Base-by-base conservation (phyloP, 2,888 invertebrate genomes). In the Drosophila picticornis region DNA sequence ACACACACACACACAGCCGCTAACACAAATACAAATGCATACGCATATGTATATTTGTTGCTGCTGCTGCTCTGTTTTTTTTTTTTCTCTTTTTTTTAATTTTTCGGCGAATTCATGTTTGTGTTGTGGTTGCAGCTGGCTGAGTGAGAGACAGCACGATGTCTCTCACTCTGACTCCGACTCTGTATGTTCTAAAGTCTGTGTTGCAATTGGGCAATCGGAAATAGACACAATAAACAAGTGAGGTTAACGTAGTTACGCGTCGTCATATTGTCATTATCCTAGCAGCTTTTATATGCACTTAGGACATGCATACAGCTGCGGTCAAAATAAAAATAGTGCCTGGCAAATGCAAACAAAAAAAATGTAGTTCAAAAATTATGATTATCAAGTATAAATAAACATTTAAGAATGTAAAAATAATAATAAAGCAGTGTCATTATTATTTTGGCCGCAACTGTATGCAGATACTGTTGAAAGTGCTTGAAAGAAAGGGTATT, bases 101-200 rank as follows among this genome's bases (percentile, higher is more conserved):
- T 80, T 69, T 80, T 75, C 81, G 81, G 77, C 77, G 77, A 78
- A 81, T 76, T 78, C 67, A 40, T 48, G 64, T 79, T 57, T 76
- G 58, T 80, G 76, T 80, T 78, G 77, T 78, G 77, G 72, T 81
- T 78, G 78, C 77, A 68, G 72, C 63, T 80, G 80, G 80, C 75
- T 53, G 52, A 59, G 66, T 53, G 55, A 48, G 52, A 56, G 63
- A 55, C 59, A 40, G 50, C 80, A 59, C 70, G 52, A 77, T 62
- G 36, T 34, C 40, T 32, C 69, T 57, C 64, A 59, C 66, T 43
- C 31, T 58, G 75, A 66, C 22, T 43, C 31, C 60, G 69, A 66
- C 22, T 57, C 43, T 72, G 81, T 68, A 77, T 76, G 63, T 75
- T 76, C 57, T 65, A 4, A 46, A 59, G 61, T 55, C 32, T 48